Evolutionary conservation across 2,797 vertebrate species (phyloP).

Genomic region (Periophthalmus magnuspinnatus): DNA sequence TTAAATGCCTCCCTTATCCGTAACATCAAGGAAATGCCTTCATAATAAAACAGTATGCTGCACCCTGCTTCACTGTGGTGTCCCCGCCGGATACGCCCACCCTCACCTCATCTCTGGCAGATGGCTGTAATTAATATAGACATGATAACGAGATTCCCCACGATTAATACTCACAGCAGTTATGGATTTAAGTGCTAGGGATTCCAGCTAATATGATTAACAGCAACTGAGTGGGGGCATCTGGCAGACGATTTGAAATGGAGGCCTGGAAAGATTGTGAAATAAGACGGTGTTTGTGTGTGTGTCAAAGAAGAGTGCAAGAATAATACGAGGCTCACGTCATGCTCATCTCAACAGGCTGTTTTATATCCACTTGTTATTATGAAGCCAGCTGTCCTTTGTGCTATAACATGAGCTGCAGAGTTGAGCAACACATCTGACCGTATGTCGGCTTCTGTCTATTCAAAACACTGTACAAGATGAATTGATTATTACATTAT

Average conservation of each 20-base stretch:
- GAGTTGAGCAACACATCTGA: slow-evolving; percentile 29
- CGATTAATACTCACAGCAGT: slow-evolving; percentile 80
- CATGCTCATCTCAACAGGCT: slow-evolving; percentile 31
- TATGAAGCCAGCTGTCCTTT: slow-evolving; percentile 59
- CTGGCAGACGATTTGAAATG: slow-evolving; percentile 64
- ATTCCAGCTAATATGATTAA: slow-evolving; percentile 81
- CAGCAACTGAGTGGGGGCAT: slow-evolving; percentile 68
- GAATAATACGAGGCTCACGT: slow-evolving; percentile 34
- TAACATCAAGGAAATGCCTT: slow-evolving; percentile 1
- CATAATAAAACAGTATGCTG: slow-evolving; percentile 28
- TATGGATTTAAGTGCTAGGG: slow-evolving; percentile 79
- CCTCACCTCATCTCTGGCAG: slow-evolving; percentile 65
- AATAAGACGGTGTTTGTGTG: slow-evolving; percentile 29
- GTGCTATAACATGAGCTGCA: slow-evolving; percentile 23
- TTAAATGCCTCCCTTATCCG: background rate
- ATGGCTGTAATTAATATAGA: slow-evolving; percentile 81
- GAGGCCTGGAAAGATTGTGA: slow-evolving; percentile 42
- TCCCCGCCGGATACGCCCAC: slow-evolving; percentile 24
- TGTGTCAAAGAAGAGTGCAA: slow-evolving; percentile 30
- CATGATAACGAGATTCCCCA: slow-evolving; percentile 78
- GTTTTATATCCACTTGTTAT: slow-evolving; percentile 58
- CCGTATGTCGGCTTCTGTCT: slow-evolving; percentile 21
- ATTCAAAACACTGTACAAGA: slow-evolving; percentile 7
- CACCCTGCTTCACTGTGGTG: slow-evolving; percentile 23
- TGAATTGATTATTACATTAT: slow-evolving; percentile 14